phyloP scores from a whole-genome alignment of 1,140 invertebrate species.

The Hydropsyche tenuis region DNA sequence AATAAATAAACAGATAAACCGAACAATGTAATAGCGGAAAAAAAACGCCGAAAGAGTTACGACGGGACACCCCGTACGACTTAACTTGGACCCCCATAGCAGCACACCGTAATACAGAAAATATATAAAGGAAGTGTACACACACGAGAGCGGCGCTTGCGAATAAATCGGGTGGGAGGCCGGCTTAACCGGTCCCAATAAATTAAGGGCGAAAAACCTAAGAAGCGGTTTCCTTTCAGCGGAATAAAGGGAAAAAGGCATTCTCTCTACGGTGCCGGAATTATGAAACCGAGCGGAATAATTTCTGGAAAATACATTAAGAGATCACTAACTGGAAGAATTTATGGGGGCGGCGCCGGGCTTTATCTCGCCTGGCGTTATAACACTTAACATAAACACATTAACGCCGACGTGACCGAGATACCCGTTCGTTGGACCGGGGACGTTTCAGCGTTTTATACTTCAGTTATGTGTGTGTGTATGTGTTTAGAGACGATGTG shows the following conservation, averaged over 20 bases:
- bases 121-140: too few species aligned
- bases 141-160: neutral
- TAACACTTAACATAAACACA: slow-evolving; percentile 28
- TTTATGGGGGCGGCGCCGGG: slow-evolving; percentile 11
- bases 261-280: neutral
- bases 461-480: too few species aligned
- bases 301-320: slow-evolving; percentile 26
- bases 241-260: neutral
- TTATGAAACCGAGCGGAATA: slow-evolving; percentile 27
- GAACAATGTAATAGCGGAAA: neutral
- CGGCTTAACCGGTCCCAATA: slow-evolving; percentile 12
- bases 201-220: slow-evolving; percentile 15
- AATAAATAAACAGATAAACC: slow-evolving; percentile 24
- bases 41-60: too few species aligned
- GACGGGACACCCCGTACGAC: too few species aligned
- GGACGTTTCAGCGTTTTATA: too few species aligned
- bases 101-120: too few species aligned
- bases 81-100: too few species aligned
- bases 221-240: slow-evolving; percentile 20
- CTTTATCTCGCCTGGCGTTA: slow-evolving; percentile 12
- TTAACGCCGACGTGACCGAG: slow-evolving; percentile 23
- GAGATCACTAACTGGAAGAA: slow-evolving; percentile 26
- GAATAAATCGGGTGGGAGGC: slow-evolving; percentile 4
- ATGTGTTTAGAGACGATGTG: too few species aligned
- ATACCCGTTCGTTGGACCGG: too few species aligned